Percentiles rank a stretch among this genome's conserved stretches.
These are phyloP conservation scores for Acrobasis consociella DNA, from an alignment of 2,888 invertebrate species.

Conservation along the genomic window DNA sequence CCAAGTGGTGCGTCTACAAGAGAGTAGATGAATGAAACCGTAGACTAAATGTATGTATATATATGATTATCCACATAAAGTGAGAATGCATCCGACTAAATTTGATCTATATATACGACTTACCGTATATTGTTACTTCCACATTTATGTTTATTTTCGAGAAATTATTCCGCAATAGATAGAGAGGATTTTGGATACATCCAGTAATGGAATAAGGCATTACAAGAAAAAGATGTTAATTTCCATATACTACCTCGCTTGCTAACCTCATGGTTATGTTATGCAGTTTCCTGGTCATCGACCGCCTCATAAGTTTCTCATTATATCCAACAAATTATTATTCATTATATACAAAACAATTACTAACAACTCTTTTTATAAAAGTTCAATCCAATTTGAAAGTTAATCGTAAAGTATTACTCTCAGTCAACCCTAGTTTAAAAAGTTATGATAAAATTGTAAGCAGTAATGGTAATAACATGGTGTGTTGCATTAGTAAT, in stretches of 20 bases:
- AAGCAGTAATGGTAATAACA: conserved; percentile 2
- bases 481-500: conserved; percentile 26
- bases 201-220: too few species aligned
- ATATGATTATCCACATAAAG: background rate
- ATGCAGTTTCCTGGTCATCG: background rate
- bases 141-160: too few species aligned
- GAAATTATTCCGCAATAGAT: too few species aligned
- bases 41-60: background rate
- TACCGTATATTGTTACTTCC: too few species aligned
- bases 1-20: background rate
- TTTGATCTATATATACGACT: too few species aligned
- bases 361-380: background rate
- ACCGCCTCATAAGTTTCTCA: background rate
- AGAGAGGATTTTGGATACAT: too few species aligned
- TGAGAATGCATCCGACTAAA: too few species aligned
- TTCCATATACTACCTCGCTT: background rate
- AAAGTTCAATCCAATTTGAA: background rate
- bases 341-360: background rate
- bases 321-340: background rate
- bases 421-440: conserved; percentile 18
- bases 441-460: conserved; percentile 16
- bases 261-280: too few species aligned
- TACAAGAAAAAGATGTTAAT: too few species aligned
- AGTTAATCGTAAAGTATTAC: conserved; percentile 3
- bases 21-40: background rate